Conservation (phyloP, 2,797 vertebrate genomes). For the Acanthurus lineatus region DNA sequence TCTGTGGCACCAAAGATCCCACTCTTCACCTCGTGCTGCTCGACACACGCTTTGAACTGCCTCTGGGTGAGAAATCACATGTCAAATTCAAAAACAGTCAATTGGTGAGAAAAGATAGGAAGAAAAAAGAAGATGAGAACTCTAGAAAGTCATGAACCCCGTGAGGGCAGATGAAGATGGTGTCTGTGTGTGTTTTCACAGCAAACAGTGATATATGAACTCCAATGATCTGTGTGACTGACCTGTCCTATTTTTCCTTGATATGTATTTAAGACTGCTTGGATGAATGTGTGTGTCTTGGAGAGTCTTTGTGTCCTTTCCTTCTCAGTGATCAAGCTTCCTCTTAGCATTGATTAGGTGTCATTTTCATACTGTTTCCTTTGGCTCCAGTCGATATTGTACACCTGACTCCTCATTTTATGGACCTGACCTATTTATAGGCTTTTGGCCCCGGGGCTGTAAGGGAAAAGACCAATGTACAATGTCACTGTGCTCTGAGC, state of each 20-base stretch:
- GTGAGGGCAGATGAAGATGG: not conserved
- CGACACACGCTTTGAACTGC: conserved; percentile 96
- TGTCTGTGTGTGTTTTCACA: conserved; percentile 38
- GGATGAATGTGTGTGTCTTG: conserved; percentile 16
- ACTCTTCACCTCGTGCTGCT: conserved; percentile 96
- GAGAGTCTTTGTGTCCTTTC: conserved; percentile 53
- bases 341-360: conserved; percentile 76
- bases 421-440: conserved; percentile 63
- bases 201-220: conserved; percentile 53
- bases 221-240: conserved; percentile 46
- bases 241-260: conserved; percentile 58
- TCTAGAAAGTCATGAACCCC: conserved; percentile 41
- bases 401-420: conserved; percentile 66
- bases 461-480: conserved; percentile 39
- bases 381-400: conserved; percentile 68
- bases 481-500: conserved; percentile 50
- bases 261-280: conserved; percentile 21
- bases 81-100: conserved; percentile 32
- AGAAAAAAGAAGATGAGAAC: conserved; percentile 12
- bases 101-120: conserved; percentile 17
- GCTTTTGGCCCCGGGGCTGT: conserved; percentile 27
- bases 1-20: conserved; percentile 98
- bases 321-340: conserved; percentile 54
- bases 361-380: conserved; percentile 69
- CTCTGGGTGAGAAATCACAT: conserved; percentile 87